These are phyloP conservation scores for Phoeniculus purpureus DNA, from an alignment of 2,797 vertebrate genomes.

Conservation along the genomic window DNA sequence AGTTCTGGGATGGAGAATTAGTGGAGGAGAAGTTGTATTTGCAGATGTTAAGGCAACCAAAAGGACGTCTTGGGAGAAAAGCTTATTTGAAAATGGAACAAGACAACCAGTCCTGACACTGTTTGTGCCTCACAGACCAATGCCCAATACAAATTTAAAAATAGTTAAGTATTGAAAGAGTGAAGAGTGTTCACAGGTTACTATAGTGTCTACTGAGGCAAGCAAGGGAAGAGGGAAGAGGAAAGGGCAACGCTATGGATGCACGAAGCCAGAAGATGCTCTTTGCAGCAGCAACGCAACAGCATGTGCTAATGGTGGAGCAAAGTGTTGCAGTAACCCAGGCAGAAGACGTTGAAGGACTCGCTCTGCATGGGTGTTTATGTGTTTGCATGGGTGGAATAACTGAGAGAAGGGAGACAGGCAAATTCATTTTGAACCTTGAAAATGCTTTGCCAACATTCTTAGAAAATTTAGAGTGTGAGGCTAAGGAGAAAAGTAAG, in stretches of 20 bases:
- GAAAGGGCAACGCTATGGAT: background rate
- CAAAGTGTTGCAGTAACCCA: background rate
- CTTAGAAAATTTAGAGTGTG: background rate
- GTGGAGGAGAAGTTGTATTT: background rate
- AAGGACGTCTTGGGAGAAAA: background rate
- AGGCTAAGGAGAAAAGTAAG: slow-evolving; percentile 5
- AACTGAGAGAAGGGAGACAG: background rate
- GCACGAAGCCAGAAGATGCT: background rate
- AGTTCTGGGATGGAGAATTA: background rate
- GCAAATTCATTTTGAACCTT: background rate
- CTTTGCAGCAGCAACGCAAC: background rate
- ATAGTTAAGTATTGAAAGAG: background rate
- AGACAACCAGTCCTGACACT: background rate
- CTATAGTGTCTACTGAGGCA: background rate
- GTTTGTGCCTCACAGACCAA: background rate
- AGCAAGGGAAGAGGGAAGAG: background rate
- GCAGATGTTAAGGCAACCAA: background rate
- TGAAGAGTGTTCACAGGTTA: background rate
- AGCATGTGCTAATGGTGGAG: rapidly evolving
- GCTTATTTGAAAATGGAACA: background rate
- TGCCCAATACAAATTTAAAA: background rate
- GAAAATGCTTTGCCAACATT: background rate
- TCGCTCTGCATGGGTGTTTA: background rate
- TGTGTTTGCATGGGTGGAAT: background rate
- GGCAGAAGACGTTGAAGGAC: background rate